phyloP scores from a whole-genome alignment of 1,140 invertebrate species.

The Heliothis subflexa region DNA sequence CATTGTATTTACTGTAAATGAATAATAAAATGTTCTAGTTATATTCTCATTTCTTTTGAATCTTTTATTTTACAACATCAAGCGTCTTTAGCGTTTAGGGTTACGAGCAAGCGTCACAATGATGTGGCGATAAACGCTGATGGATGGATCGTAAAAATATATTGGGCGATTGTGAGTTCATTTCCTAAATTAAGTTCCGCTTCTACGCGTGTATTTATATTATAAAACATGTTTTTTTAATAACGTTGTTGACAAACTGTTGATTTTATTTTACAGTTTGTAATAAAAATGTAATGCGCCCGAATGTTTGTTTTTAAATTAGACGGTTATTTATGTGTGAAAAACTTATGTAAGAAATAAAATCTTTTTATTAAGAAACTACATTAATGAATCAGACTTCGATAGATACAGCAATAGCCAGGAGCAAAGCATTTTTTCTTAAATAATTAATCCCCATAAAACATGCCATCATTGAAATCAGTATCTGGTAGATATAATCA shows the following conservation, averaged over 20 bases:
- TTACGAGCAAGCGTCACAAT: slow-evolving; percentile 48
- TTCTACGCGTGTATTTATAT: slow-evolving; percentile 31
- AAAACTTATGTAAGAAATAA: not conserved
- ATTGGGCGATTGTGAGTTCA: slow-evolving; percentile 53
- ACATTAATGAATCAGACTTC: not conserved
- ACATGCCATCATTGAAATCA: slow-evolving; percentile 30
- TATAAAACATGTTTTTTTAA: slow-evolving; percentile 36
- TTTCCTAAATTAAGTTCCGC: slow-evolving; percentile 58
- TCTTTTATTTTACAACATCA: slow-evolving; percentile 29
- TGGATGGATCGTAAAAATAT: slow-evolving; percentile 60
- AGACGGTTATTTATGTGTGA: not conserved
- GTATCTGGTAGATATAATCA: slow-evolving; percentile 34
- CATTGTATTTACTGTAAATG: slow-evolving; percentile 18
- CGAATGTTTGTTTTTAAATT: not conserved
- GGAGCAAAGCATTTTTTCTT: not conserved
- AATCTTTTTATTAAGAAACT: not conserved
- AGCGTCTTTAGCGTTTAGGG: slow-evolving; percentile 50
- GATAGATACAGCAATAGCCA: too few species aligned
- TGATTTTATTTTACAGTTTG: not conserved
- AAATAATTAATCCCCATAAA: slow-evolving; percentile 38
- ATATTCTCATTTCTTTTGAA: slow-evolving; percentile 40
- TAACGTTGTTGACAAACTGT: slow-evolving; percentile 24
- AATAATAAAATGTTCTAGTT: slow-evolving; percentile 44
- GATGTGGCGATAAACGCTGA: slow-evolving; percentile 56
- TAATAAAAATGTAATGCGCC: too few species aligned